Evolutionary conservation across 53 echinoderm and acorn worm species (phyloP).

Genomic region (Holothuria scabra): DNA sequence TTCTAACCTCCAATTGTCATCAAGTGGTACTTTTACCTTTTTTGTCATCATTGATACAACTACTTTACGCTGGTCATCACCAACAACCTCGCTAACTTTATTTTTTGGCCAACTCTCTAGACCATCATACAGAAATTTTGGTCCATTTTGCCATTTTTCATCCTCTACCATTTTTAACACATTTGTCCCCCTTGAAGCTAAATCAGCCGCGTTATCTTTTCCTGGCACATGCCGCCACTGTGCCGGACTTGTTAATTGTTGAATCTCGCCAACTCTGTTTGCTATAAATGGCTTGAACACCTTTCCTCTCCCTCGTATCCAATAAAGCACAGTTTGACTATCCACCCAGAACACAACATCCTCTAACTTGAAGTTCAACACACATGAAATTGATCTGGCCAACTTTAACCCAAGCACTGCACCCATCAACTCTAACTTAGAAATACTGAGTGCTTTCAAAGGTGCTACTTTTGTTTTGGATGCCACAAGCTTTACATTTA

Average conservation of each 20-base stretch:
- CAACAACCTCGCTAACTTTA: slow-evolving; percentile 25
- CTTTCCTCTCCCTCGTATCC: slow-evolving; percentile 16
- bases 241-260: slow-evolving; percentile 11
- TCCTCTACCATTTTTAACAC: slow-evolving; percentile 35
- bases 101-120: slow-evolving; percentile 13
- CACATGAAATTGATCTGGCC: not conserved
- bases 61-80: slow-evolving; percentile 7
- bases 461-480: slow-evolving; percentile 18
- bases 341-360: slow-evolving; percentile 16
- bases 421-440: slow-evolving; percentile 36
- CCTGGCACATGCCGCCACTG: slow-evolving; percentile 60
- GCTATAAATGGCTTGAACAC: slow-evolving; percentile 50
- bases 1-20: slow-evolving; percentile 8
- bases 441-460: slow-evolving; percentile 21
- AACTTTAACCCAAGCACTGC: slow-evolving; percentile 8
- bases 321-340: slow-evolving; percentile 19
- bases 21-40: not conserved
- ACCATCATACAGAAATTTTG: slow-evolving; percentile 19
- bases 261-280: slow-evolving; percentile 60
- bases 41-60: slow-evolving; percentile 32
- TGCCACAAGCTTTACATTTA: not conserved
- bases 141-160: slow-evolving; percentile 43
- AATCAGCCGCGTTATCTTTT: slow-evolving; percentile 53
- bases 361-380: not conserved
- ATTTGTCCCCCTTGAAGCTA: slow-evolving; percentile 45